Evolutionary conservation across 2,113 vertebrate genomes (phyloP), one percentile per base, ranked within the genome.

Genomic region (Austrofundulus limnaeus): DNA sequence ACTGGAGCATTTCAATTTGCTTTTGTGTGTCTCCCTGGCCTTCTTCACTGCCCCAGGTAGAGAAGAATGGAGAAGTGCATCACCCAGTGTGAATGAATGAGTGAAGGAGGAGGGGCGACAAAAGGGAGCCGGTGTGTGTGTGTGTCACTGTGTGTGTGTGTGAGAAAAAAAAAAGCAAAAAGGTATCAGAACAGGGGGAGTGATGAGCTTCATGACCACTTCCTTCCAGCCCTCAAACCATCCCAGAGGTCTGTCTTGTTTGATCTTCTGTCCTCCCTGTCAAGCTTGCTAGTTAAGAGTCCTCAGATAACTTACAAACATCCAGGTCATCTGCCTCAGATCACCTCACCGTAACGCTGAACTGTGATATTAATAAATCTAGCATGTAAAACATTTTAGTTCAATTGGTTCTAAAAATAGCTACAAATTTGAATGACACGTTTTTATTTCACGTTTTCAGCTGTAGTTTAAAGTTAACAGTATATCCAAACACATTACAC

Each of bases 1-100:
- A 88, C 76, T 90, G 88, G 75, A 89, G 84, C 89, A 90, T 92
- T 91, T 88, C 88, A 91, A 89, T 87, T 84, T 86, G 85, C 87
- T 90, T 91, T 90, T 92, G 87, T 92, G 80, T 43, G 61, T 82
- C 67, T 86, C 82, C 64, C 51, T 42, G 76, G 81, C 73, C 86
- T 82, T 83, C 82, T 78, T 51, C 78, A 69, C 83, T 58, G 88
- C 87, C 87, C 66, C 85, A 91, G 86, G 89, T 89, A 83, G 70
- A 85, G 78, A 78, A 88, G 79, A 85, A 87, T 80, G 77, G 78
- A 86, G 70, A 72, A 85, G 66, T 83, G 82, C 82, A 84, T 81
- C 82, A 71, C 70, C 80, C 70, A 68, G 54, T 72, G 76, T 50
- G 75, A 75, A 75, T 77, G 82, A 68, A 66, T 74, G 78, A 66